Conservation (phyloP, 2,888 invertebrate genomes). For the Brenthis daphne region DNA sequence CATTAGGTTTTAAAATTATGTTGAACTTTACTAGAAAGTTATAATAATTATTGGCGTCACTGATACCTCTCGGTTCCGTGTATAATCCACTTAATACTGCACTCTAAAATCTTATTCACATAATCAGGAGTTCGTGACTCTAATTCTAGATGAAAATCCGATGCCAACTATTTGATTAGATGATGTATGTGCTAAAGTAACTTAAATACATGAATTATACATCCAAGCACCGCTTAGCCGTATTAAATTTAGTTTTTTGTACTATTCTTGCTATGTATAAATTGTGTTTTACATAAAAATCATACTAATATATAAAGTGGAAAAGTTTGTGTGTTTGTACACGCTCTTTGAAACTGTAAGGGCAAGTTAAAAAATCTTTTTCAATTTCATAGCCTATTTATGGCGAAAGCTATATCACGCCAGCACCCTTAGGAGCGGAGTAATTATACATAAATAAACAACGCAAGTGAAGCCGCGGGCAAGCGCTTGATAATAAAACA, state of each 20-base stretch:
- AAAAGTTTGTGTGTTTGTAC: too few species aligned
- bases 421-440: too few species aligned
- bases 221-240: not conserved
- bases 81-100: constrained; percentile 65
- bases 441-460: too few species aligned
- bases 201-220: constrained; percentile 14
- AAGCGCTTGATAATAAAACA: too few species aligned
- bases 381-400: too few species aligned
- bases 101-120: constrained; percentile 70
- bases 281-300: too few species aligned
- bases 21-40: constrained; percentile 26
- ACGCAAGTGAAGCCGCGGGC: too few species aligned
- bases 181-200: constrained; percentile 42
- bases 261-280: not conserved
- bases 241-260: not conserved
- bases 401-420: too few species aligned
- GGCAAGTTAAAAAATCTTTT: not conserved
- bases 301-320: too few species aligned
- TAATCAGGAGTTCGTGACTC: constrained; percentile 70
- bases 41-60: constrained; percentile 20
- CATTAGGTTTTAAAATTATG: constrained; percentile 13
- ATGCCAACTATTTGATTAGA: constrained; percentile 69
- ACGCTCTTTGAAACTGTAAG: not conserved
- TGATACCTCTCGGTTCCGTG: constrained; percentile 20
- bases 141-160: constrained; percentile 70